Conservation (phyloP, 2,797 vertebrate genomes). For the Falco berigora region DNA sequence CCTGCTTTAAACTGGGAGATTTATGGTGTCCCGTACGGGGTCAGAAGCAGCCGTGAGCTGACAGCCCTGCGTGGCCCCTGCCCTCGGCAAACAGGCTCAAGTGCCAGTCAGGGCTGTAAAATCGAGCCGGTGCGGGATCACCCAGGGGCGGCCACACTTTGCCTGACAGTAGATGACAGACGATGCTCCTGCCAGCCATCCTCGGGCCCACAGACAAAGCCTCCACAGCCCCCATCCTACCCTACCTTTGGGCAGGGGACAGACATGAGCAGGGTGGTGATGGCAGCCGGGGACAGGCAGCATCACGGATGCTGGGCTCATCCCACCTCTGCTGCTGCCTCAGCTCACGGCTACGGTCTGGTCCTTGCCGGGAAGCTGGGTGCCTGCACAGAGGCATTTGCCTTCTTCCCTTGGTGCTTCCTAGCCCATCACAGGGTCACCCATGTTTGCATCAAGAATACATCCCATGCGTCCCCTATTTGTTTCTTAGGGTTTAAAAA, state of each 20-base stretch:
- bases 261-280: neutral
- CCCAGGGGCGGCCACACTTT: neutral
- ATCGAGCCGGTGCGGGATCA: neutral
- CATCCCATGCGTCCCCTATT: fast-evolving
- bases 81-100: slow-evolving; percentile 46
- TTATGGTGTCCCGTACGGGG: neutral
- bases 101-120: slow-evolving; percentile 54
- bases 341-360: neutral
- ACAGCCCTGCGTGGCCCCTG: slow-evolving; percentile 7
- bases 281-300: neutral
- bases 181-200: neutral
- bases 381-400: neutral
- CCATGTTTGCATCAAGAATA: neutral
- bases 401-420: neutral
- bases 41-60: neutral
- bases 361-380: fast-evolving
- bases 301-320: fast-evolving
- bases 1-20: neutral
- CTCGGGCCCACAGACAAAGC: neutral
- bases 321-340: neutral
- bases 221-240: neutral
- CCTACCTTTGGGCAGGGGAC: neutral
- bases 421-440: neutral
- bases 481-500: neutral
- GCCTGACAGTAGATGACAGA: slow-evolving; percentile 1